These are phyloP conservation scores for Acrossocheilus fasciatus DNA, from an alignment of 2,797 vertebrate genomes.

Conservation along the genomic window DNA sequence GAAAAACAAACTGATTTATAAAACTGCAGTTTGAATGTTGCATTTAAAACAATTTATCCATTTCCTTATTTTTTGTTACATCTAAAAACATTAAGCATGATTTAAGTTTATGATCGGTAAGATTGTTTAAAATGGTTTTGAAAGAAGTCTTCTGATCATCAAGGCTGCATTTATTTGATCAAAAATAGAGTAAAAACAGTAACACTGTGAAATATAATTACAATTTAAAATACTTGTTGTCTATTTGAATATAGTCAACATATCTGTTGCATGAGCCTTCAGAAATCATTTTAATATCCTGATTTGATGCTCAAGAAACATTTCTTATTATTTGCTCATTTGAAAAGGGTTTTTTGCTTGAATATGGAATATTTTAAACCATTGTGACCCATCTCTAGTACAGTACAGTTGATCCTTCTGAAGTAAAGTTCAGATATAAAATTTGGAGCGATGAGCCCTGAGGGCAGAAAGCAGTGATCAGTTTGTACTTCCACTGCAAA, in stretches of 20 bases:
- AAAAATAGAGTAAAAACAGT: neutral
- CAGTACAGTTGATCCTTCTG: neutral
- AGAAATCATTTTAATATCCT: neutral
- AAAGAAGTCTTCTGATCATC: neutral
- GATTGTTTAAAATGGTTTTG: neutral
- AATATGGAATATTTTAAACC: neutral
- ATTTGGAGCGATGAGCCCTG: neutral
- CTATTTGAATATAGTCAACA: neutral
- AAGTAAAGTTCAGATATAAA: neutral
- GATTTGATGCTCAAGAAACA: neutral
- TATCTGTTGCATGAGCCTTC: neutral
- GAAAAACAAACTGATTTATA: neutral
- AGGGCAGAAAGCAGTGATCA: neutral
- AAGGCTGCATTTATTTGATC: neutral
- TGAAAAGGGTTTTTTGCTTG: neutral
- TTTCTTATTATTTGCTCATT: neutral
- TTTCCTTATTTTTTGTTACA: no score
- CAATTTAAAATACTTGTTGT: neutral
- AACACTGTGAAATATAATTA: no score
- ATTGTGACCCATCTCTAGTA: neutral
- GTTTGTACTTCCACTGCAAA: conserved; percentile 17
- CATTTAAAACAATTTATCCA: no score
- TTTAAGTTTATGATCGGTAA: no score
- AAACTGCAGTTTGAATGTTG: neutral
- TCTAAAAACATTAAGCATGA: no score